Base-by-base conservation (phyloP, 1,140 invertebrate species). In the Trigoniulus corallinus region DNA sequence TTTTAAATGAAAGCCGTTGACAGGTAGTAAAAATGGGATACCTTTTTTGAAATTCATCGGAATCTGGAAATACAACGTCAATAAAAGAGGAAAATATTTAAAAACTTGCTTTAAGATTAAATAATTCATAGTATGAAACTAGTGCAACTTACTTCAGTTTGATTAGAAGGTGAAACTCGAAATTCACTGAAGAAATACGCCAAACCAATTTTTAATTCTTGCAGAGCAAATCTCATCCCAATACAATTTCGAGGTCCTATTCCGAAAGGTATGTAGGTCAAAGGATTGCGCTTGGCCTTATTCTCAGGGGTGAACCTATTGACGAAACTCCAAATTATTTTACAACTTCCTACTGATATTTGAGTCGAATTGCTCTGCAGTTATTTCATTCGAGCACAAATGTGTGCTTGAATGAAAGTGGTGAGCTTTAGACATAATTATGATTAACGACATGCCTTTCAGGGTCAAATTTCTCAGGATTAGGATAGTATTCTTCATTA, bases 221-320 rank as follows among this genome's bases (percentile, higher is more conserved):
- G 53, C 42, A 67, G 53, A 1, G 70, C 74, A 53, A 78, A 70
- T 22, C 69, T 61, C 69, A 67, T 67, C 66, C 76, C 77, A 43
- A 79, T 72, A 58, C 78, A 81, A 57, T 69, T 74, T 22, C 77
- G 64, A 0, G 73, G 74, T 22, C 76, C 76, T 21, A 59, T 54
- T 22, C 76, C 75, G 58, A 78, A 78, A 0, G 76, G 71, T 39
- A 76, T 53, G 57, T 66, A 81, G 1, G 68, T 58, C 54, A 68
- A 71, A 0, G 67, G 64, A 23, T 66, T 60, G 23, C 65, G 60
- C n/a, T 62, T 54, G 3, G 55, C 57, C 56, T 64, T 68, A 22
- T 64, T 60, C 41, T 72, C 66, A 1, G 55, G 34, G 51, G 7
- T 44, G 24, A 44, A 44, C 18, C 42, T 39, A 18, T 18, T n/a